These are phyloP conservation scores for Trichomalopsis sarcophagae DNA, from an alignment of 1,140 invertebrate genomes.

Conservation along the genomic window DNA sequence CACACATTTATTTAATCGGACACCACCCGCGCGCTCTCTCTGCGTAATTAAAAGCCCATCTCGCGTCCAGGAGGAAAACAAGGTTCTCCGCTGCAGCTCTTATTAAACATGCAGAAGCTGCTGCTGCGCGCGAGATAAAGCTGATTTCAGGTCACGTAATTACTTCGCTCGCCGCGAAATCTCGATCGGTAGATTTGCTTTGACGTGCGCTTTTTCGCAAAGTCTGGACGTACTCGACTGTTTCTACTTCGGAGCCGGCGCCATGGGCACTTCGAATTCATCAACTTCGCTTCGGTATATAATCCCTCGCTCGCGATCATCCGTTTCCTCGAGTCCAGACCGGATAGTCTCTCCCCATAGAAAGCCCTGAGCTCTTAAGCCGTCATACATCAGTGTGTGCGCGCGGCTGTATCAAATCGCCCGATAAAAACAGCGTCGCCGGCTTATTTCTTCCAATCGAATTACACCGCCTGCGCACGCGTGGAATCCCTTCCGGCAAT, in stretches of 20 bases:
- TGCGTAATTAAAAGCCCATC: conserved; percentile 72
- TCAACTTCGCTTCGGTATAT: not conserved
- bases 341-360: not conserved
- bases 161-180: not conserved
- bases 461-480: not conserved
- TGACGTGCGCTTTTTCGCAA: not conserved
- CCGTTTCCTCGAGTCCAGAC: not conserved
- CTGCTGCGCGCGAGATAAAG: not conserved
- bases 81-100: not conserved
- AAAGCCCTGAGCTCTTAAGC: not conserved
- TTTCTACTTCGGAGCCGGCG: not conserved
- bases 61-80: conserved; percentile 45
- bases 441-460: conserved; percentile 35
- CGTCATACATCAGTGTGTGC: not conserved
- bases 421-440: not conserved
- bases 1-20: conserved; percentile 70
- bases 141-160: conserved; percentile 11
- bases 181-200: too few species aligned
- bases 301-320: not conserved
- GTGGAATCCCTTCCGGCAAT: conserved; percentile 36
- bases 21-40: conserved; percentile 62
- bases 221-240: not conserved
- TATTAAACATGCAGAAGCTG: conserved; percentile 13
- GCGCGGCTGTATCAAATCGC: not conserved
- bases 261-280: not conserved